Conservation (phyloP, 2,797 vertebrate genomes). For the Siniperca obscura region DNA sequence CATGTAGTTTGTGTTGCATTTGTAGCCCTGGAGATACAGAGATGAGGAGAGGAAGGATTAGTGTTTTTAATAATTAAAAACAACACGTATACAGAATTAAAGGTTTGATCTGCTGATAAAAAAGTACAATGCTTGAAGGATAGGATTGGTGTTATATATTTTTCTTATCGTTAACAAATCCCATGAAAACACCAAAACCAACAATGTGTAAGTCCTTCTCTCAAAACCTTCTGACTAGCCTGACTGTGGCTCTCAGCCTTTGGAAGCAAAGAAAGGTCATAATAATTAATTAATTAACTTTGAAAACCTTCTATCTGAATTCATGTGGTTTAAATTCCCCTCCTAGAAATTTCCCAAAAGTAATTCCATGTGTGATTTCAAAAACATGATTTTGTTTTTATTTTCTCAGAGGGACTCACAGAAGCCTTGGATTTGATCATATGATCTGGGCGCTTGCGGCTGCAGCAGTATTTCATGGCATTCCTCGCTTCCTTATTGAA, state of each 20-base stretch:
- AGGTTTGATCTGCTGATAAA: not conserved
- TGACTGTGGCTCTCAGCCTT: not conserved
- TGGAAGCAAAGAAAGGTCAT: not conserved
- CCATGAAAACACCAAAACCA: not conserved
- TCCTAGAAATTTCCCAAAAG: too few relatives aligned
- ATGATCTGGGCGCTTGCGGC: slow-evolving; percentile 87
- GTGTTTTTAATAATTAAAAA: not conserved
- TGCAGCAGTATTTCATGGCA: slow-evolving; percentile 89
- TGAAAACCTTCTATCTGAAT: not conserved
- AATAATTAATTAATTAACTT: not conserved
- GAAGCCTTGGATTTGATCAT: slow-evolving; percentile 92
- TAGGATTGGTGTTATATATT: not conserved
- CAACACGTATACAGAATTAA: not conserved
- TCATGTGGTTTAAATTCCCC: too few relatives aligned
- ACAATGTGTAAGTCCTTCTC: not conserved
- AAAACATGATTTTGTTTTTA: not conserved
- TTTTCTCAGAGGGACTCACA: slow-evolving; percentile 75
- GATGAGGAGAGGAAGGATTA: not conserved
- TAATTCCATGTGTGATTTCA: too few relatives aligned
- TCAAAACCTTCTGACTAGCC: not conserved
- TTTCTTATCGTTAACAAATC: not conserved
- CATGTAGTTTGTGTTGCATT: slow-evolving; percentile 87
- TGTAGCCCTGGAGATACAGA: slow-evolving; percentile 83
- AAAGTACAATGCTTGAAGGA: not conserved
- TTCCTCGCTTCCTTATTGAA: slow-evolving; percentile 92